Base-by-base conservation (phyloP, 2,888 invertebrate genomes). In the Elegia similella region DNA sequence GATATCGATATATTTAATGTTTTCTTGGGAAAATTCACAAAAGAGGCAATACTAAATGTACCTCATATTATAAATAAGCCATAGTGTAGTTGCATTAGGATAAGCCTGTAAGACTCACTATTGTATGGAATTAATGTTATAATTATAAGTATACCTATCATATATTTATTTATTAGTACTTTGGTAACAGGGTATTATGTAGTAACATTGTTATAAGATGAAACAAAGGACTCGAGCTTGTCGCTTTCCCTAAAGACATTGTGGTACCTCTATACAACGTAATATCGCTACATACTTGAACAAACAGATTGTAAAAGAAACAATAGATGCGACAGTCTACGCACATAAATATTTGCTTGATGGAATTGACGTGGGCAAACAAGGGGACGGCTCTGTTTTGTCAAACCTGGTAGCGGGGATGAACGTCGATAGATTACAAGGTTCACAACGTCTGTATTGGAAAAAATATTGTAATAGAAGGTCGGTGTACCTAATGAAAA, bases 301-400 rank as follows among this genome's bases (percentile, higher is more conserved):
- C 48, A 48, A 48, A 48, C 48, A 48, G 12, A 48, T 48, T 48
- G 32, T 17, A 48, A 48, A 32, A 48, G 32, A 48, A 12, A 48
- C 30, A 48, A 48, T 30, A 32, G 30, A 7, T 30, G 38, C n/a
- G 32, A 46, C 46, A 46, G 46, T n/a, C 12, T 38, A 38, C 15
- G 13, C 15, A 32, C 30, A 17, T 23, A 30, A 48, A 48, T 48
- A 32, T 48, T 48, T 48, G 48, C 48, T 13, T 16, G 6, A 48
- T 32, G 23, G 13, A 29, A 32, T 32, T 32, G 32, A 43, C 7
- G 43, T 43, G 32, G 10, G 10, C 32, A 48, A 48, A 48, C 32
- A 48, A 15, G 32, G 23, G 32, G 48, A 10, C 2, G 13, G 29
- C 29, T 30, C 47, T 32, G 12, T 48, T 23, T 32, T 32, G 30